A percentile compares a stretch with the other conserved stretches of the same genome.
Evolutionary conservation across 2,888 invertebrate genomes (phyloP).

Genomic region (Cephus pygmeus): DNA sequence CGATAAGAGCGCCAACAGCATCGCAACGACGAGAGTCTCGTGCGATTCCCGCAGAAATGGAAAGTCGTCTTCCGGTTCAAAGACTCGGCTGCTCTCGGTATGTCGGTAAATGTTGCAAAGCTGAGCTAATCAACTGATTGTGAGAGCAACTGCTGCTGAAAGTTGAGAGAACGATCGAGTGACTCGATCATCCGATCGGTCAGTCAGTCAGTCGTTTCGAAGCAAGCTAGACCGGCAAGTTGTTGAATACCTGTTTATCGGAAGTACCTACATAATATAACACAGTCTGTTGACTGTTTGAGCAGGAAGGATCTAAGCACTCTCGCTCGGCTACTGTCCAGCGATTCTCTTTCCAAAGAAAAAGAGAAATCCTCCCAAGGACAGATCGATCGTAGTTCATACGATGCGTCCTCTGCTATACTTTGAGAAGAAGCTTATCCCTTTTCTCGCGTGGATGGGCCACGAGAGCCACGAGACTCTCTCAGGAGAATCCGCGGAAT

Average conservation of each 20-base stretch:
- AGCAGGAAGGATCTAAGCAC: too few relatives aligned
- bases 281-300: too few relatives aligned
- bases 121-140: neutral
- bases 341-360: too few relatives aligned
- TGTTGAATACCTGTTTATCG: too few relatives aligned
- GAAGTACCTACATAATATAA: too few relatives aligned
- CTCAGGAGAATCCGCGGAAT: constrained; percentile 28
- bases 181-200: constrained; percentile 19
- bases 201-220: constrained; percentile 24
- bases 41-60: constrained; percentile 48
- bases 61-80: constrained; percentile 52
- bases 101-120: neutral
- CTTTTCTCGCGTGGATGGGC: constrained; percentile 31
- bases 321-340: too few relatives aligned
- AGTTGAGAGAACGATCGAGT: constrained; percentile 31
- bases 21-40: constrained; percentile 17
- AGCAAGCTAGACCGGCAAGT: too few relatives aligned
- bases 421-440: constrained; percentile 33
- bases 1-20: too few relatives aligned
- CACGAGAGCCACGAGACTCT: constrained; percentile 21
- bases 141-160: neutral
- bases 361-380: too few relatives aligned
- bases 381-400: too few relatives aligned
- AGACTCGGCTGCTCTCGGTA: neutral
- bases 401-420: constrained; percentile 38